phyloP scores from a whole-genome alignment of 92 coral and sea anemone species.

The Blastomussa wellsi region DNA sequence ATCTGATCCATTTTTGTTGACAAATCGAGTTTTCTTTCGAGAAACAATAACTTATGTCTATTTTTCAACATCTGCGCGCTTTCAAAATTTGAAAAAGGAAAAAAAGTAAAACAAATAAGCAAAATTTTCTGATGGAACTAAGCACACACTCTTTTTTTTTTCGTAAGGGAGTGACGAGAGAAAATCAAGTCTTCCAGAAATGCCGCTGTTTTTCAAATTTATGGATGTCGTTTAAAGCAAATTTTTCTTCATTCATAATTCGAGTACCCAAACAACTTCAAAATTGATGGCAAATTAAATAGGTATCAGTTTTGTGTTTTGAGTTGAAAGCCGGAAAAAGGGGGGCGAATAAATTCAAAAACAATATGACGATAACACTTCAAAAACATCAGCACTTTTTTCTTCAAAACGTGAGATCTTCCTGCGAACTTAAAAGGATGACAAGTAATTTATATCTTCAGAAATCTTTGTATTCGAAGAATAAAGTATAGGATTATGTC shows the following conservation, averaged over 20 bases:
- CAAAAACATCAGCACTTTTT: neutral
- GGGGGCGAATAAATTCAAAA: neutral
- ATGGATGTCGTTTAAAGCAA: neutral
- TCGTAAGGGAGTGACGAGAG: neutral
- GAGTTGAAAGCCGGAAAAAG: slow-evolving; percentile 12
- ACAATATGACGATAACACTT: neutral
- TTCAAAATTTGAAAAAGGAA: neutral
- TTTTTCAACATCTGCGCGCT: neutral
- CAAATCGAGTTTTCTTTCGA: neutral
- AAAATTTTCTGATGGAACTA: neutral
- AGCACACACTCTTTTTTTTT: neutral
- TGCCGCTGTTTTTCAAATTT: neutral
- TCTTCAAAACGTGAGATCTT: neutral
- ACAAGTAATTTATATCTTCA: neutral
- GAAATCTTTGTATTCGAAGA: neutral
- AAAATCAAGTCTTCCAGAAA: neutral
- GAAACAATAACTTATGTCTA: neutral
- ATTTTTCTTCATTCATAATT: neutral
- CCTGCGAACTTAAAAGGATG: too few relatives aligned
- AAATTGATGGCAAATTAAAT: neutral
- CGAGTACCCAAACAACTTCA: too few relatives aligned
- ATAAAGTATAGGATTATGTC: neutral
- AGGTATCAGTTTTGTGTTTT: neutral
- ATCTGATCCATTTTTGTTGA: neutral
- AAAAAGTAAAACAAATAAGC: neutral